Evolutionary conservation across 2,113 vertebrate genomes (phyloP).

Genomic region (Entelurus aequoreus): DNA sequence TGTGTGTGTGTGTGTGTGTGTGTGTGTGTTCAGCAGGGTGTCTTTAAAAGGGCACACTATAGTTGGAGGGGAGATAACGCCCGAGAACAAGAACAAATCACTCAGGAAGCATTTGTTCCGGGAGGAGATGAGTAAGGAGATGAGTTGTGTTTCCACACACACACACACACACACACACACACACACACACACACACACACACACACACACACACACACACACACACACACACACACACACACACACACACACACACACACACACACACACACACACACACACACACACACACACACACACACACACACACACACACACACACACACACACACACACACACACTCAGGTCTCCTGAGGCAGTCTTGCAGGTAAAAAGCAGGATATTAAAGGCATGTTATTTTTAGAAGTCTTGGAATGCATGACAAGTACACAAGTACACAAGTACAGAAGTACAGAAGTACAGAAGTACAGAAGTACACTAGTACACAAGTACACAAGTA

Average conservation of each 20-base stretch:
- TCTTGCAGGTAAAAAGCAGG: slow-evolving; percentile 43
- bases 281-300: slow-evolving; percentile 14
- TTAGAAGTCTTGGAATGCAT: slow-evolving; percentile 41
- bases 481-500: too few species aligned
- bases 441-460: too few species aligned
- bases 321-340: slow-evolving; percentile 24
- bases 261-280: slow-evolving; percentile 13
- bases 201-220: slow-evolving; percentile 12
- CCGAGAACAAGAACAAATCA: slow-evolving; percentile 58
- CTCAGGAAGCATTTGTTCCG: slow-evolving; percentile 67
- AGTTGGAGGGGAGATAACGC: slow-evolving; percentile 50
- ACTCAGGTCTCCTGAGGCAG: slow-evolving; percentile 34
- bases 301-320: slow-evolving; percentile 29
- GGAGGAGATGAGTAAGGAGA: slow-evolving; percentile 62
- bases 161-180: slow-evolving; percentile 14
- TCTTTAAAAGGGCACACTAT: slow-evolving; percentile 52
- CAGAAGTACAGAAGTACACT: too few species aligned
- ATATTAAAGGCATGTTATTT: slow-evolving; percentile 54
- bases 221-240: slow-evolving; percentile 31
- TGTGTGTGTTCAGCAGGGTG: slow-evolving; percentile 10
- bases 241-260: slow-evolving; percentile 24
- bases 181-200: slow-evolving; percentile 11
- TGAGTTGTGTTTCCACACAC: slow-evolving; percentile 45
- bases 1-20: slow-evolving; percentile 8
- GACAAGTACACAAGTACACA: slow-evolving; percentile 15